Base-by-base conservation (phyloP, 2,797 vertebrate genomes). In the Streptopelia turtur region DNA sequence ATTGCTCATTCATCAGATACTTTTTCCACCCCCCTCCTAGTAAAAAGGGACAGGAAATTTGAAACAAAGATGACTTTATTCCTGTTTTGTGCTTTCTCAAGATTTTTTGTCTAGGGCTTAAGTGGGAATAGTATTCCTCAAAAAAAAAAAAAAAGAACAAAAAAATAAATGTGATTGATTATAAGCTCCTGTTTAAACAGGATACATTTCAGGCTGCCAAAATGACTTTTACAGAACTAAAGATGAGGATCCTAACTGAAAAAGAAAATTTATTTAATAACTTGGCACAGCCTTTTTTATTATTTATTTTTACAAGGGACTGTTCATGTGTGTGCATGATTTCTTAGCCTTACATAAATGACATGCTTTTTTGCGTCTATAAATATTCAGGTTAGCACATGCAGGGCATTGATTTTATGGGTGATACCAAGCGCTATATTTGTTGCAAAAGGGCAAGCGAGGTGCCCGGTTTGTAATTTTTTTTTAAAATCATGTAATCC, bases 41-140 rank as follows among this genome's bases (percentile, higher is more conserved):
- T 89, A 60, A 81, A 86, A 86, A 66, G 22, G 27, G 17, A 41
- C 43, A 57, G 68, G 47, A 76, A 93, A 76, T 53, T 83, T 72
- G 72, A 97, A 97, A 97, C 95, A 97, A 98, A 96, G 93, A 87
- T 94, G 9, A 96, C 95, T 97, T 97, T 97, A 95, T 97, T 95
- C 93, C 84, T 39, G 27, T 81, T 70, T 85, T 91, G 83, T 75
- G 17, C 41, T 78, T 94, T 64, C 55, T 53, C 31, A 24, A 24
- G 55, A 23, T 56, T 82, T 87, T 96, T 94, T 92, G 75, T 87
- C 83, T 43, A 79, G 78, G 77, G 56, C 33, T 92, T 84, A 96
- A 97, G 92, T 94, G 83, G 95, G 78, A 87, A 84, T 50, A 92
- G 30, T 81, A 71, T 84, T 81, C 14, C 6, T 70, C 14, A 49